Percentiles rank a stretch among this genome's conserved stretches.
Evolutionary conservation across 2,113 vertebrate genomes (phyloP).

Genomic region (Dolichotis patagonum): DNA sequence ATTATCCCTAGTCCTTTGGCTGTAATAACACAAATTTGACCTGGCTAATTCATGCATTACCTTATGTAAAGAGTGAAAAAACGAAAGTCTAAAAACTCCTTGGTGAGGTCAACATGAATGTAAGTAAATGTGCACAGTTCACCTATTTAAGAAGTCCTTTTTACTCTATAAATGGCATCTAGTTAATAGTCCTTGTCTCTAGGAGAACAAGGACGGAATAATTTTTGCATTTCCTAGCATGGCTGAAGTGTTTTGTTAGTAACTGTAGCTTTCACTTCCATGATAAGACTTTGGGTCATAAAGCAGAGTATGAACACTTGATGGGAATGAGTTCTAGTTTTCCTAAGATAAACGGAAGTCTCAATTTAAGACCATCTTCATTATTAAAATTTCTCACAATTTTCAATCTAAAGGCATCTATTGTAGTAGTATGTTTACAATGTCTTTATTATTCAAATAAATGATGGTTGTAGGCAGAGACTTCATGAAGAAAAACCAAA

Average conservation of each 20-base stretch:
- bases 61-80: background rate
- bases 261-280: background rate
- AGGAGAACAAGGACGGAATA: background rate
- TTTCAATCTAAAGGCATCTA: slow-evolving; percentile 44
- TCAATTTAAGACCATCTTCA: slow-evolving; percentile 39
- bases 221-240: background rate
- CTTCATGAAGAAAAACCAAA: too few relatives aligned
- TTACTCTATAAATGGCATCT: slow-evolving; percentile 9
- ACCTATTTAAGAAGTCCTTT: background rate
- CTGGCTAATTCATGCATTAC: slow-evolving; percentile 16
- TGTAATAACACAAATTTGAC: background rate
- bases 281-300: background rate
- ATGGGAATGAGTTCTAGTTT: background rate
- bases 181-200: background rate
- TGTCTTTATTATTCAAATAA: background rate
- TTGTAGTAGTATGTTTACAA: background rate
- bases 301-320: background rate
- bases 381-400: background rate
- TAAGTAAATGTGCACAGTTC: slow-evolving; percentile 42
- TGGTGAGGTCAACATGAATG: slow-evolving; percentile 53
- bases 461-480: slow-evolving; percentile 30
- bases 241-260: background rate
- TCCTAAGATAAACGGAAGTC: background rate
- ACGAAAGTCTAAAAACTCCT: slow-evolving; percentile 60
- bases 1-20: background rate